Percentiles rank a stretch among this genome's conserved stretches.
phyloP scores from a whole-genome alignment of 2,113 vertebrate species.

The Cololabis saira region DNA sequence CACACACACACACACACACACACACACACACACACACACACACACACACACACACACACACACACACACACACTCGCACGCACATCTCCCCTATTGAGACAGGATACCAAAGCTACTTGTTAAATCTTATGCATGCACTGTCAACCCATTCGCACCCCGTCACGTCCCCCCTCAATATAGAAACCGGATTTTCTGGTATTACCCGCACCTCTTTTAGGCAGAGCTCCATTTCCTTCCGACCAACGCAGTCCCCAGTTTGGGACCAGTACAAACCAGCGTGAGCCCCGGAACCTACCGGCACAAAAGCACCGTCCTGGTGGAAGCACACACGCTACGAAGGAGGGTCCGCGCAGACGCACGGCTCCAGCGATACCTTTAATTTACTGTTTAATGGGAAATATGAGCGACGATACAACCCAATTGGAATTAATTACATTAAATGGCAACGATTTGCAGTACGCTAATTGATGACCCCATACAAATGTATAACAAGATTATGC shows the following conservation, averaged over 20 bases:
- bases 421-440: slow-evolving; percentile 67
- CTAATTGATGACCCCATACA: slow-evolving; percentile 68
- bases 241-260: slow-evolving; percentile 55
- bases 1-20: slow-evolving; percentile 16
- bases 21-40: slow-evolving; percentile 15
- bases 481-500: slow-evolving; percentile 69
- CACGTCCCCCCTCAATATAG: slow-evolving; percentile 86
- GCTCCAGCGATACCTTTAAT: slow-evolving; percentile 47
- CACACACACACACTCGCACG: slow-evolving; percentile 14
- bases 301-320: slow-evolving; percentile 1
- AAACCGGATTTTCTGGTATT: slow-evolving; percentile 89
- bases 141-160: slow-evolving; percentile 89
- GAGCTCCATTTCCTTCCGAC: slow-evolving; percentile 48
- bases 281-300: slow-evolving; percentile 11
- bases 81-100: slow-evolving; percentile 62
- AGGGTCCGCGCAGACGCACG: neutral
- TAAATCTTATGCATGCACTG: slow-evolving; percentile 85
- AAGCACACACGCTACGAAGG: neutral
- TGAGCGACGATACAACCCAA: slow-evolving; percentile 59
- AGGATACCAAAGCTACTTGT: slow-evolving; percentile 86
- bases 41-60: slow-evolving; percentile 17
- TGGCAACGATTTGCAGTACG: slow-evolving; percentile 52
- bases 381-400: slow-evolving; percentile 61
- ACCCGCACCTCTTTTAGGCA: slow-evolving; percentile 80
- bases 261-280: slow-evolving; percentile 47